Evolutionary conservation across 2,888 invertebrate species (phyloP).

Genomic region (Agrypnus murinus): DNA sequence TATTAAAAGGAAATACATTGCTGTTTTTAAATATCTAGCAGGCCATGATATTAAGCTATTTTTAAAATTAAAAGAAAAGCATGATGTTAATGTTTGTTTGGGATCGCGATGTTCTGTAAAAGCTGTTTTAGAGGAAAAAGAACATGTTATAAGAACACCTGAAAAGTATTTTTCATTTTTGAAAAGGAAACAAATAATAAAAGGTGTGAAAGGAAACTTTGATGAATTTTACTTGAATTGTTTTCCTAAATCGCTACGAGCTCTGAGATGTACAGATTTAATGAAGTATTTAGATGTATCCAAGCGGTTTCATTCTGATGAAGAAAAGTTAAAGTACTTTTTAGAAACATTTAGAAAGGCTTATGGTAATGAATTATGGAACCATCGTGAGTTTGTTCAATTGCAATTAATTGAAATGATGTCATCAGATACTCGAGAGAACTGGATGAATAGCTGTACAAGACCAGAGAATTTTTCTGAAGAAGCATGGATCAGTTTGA

Average conservation of each 20-base stretch:
- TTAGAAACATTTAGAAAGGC: conserved; percentile 13
- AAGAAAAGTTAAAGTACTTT: conserved; percentile 22
- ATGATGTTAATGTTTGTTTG: conserved; percentile 19
- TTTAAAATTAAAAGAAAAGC: conserved; percentile 38
- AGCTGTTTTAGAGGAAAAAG: conserved; percentile 34
- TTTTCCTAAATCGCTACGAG: conserved; percentile 31
- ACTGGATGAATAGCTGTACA: conserved; percentile 13
- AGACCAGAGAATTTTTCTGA: conserved; percentile 19
- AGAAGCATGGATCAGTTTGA: conserved; percentile 31
- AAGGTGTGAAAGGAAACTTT: conserved; percentile 29
- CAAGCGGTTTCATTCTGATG: neutral
- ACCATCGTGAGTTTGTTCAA: neutral
- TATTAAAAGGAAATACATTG: conserved; percentile 22
- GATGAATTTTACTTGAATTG: conserved; percentile 26
- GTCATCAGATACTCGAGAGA: conserved; percentile 30
- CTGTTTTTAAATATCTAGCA: conserved; percentile 25
- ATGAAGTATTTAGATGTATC: neutral
- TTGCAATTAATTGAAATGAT: conserved; percentile 30
- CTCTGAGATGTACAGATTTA: conserved; percentile 3
- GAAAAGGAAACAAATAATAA: conserved; percentile 16
- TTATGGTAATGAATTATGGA: conserved; percentile 34
- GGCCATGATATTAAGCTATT: conserved; percentile 31
- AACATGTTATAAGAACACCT: conserved; percentile 30
- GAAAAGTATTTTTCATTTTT: conserved; percentile 27
- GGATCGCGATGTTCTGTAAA: conserved; percentile 39